Conservation (phyloP, 2,113 vertebrate species). For the Plestiodon gilberti region DNA sequence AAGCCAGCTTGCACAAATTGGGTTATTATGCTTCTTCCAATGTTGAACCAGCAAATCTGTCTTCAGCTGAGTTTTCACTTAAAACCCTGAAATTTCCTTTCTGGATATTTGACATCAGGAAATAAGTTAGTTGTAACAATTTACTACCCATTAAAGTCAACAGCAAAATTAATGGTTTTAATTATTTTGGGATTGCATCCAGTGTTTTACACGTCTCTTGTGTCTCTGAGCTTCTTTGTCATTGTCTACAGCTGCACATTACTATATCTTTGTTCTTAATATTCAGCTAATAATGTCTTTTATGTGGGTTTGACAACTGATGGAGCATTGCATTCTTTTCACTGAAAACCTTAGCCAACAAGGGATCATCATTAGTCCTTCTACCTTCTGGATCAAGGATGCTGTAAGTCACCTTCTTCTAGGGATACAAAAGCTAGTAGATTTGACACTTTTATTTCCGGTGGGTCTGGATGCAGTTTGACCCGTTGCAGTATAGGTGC, state of each 20-base stretch:
- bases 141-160: not conserved
- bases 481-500: no score
- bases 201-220: not conserved
- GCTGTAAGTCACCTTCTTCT: not conserved
- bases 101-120: not conserved
- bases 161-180: not conserved
- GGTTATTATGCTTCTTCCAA: not conserved
- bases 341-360: constrained; percentile 51
- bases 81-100: constrained; percentile 37
- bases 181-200: not conserved
- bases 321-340: constrained; percentile 56
- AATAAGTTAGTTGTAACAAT: constrained; percentile 2
- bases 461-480: no score
- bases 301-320: constrained; percentile 61
- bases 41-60: constrained; percentile 9
- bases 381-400: not conserved
- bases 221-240: constrained; percentile 19
- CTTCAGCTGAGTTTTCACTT: constrained; percentile 39
- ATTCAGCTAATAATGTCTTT: constrained; percentile 52
- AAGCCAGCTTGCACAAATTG: not conserved
- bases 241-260: constrained; percentile 45
- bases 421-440: not conserved
- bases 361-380: constrained; percentile 38
- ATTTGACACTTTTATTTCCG: not conserved
- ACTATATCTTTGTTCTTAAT: constrained; percentile 35